A percentile compares a stretch with the other conserved stretches of the same genome.
Evolutionary conservation across 2,113 vertebrate species (phyloP).

Genomic region (Todiramphus chloris): DNA sequence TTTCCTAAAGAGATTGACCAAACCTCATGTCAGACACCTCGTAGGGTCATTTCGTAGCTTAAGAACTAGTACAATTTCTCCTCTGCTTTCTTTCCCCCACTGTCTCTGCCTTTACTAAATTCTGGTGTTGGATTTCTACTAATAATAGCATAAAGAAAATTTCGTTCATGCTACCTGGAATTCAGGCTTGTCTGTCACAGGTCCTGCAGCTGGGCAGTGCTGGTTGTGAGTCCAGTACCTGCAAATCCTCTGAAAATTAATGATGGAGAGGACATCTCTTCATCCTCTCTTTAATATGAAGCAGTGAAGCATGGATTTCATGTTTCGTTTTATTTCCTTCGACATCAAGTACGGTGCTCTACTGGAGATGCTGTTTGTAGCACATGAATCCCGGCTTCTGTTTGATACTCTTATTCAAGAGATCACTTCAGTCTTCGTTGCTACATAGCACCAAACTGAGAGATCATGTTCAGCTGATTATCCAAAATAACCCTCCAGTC

Average conservation of each 20-base stretch:
- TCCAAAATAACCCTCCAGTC: not conserved
- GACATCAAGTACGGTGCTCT: not conserved
- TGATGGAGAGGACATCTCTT: not conserved
- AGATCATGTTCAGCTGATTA: not conserved
- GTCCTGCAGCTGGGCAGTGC: not conserved
- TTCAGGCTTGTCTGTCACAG: not conserved
- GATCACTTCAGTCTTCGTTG: not conserved
- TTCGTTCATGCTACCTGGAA: not conserved
- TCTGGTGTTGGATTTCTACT: not conserved
- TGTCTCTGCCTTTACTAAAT: not conserved
- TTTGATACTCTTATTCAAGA: not conserved
- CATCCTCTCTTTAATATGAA: not conserved
- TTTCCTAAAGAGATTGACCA: slow-evolving; percentile 45
- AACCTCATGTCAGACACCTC: slow-evolving; percentile 17
- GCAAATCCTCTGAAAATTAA: not conserved
- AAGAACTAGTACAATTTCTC: not conserved
- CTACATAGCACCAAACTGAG: not conserved
- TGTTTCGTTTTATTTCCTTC: not conserved
- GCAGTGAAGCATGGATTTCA: accelerated
- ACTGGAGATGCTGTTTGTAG: not conserved
- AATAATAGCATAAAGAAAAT: not conserved
- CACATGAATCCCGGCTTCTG: not conserved
- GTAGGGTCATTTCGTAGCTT: not conserved
- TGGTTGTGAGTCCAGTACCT: not conserved
- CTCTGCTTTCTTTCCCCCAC: not conserved